Evolutionary conservation across 2,888 invertebrate species (phyloP), one percentile per base, ranked within the genome.

Genomic region (Fabriciana adippe): DNA sequence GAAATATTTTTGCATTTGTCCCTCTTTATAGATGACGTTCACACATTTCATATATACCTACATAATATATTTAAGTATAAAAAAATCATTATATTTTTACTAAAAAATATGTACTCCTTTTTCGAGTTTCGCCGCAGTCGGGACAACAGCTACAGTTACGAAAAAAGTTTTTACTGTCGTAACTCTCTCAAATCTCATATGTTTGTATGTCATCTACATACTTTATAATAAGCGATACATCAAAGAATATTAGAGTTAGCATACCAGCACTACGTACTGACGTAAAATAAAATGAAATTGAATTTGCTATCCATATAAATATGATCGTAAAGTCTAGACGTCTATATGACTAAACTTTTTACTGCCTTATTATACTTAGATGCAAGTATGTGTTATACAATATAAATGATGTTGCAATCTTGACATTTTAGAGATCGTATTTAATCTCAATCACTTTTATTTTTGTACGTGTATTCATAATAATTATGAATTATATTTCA

Each of bases 301-400:
- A 57, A 51, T 56, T 64, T 64, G 50, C 50, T 14, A 57, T 51
- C 35, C 57, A 48, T 47, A 59, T 21, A 59, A 65, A 53, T 65
- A 53, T 53, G 65, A 41, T 59, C 45, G 8, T 57, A 53, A 65
- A 59, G 65, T 65, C 65, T 65, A 59, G 65, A 65, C 65, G 65
- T 65, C 57, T 59, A 41, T 53, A 65, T 26, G 51, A 57, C 51
- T 50, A 11, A 48, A 60, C 59, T 60, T 47, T 57, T 57, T 57
- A 41, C 57, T 57, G 18, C 57, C 21, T 57, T 57, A 57, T 57
- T 18, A 57, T 15, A 57, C 21, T 57, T 55, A 41, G 1, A 13
- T 55, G 16, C 13, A 41, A 16, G 35, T 31, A 55, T 55, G 11
- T 41, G 11, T 41, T 41, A 41, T 41, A 8, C 54, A 31, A 55